Evolutionary conservation across 2,113 vertebrate genomes (phyloP), one percentile per base, ranked within the genome.

Genomic region (Seriola rivoliana): DNA sequence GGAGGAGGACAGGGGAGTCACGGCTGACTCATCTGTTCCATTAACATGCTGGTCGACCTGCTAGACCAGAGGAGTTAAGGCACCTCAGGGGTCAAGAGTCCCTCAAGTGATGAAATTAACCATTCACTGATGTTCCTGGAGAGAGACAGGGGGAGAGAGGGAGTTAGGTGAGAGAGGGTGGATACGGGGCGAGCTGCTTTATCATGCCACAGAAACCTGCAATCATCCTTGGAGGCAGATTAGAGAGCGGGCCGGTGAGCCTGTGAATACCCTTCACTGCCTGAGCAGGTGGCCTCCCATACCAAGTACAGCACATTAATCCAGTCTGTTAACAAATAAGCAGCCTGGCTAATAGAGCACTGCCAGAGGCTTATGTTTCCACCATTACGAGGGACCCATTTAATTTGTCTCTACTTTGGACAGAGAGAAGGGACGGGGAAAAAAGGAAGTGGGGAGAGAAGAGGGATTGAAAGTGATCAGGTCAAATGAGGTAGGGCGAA

Each of bases 261-360:
- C 67, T 74, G 73, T 79, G 91, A 92, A 90, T 88, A 85, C 84
- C 89, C 89, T 93, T 92, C 90, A 82, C 62, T 74, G 75, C 81
- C 75, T 65, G 87, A 89, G 91, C 92, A 93, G 93, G 90, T 93
- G 91, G 92, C 85, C 76, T 80, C 80, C 73, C 90, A 86, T 88
- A 93, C 79, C 87, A 91, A 94, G 84, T 80, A 75, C 84, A 90
- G 85, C 89, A 88, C 90, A 92, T 92, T 84, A 91, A 93, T 90
- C 91, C 88, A 88, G 88, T 86, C 78, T 57, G 89, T 90, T 94
- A 93, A 93, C 92, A 92, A 94, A 94, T 91, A 90, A 88, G 90
- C 87, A 86, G 69, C 65, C 90, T 57, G 83, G 85, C 92, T 93
- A 94, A 94, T 91, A 93, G 85, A 89, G 58, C 78, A 46, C 85